Evolutionary conservation across 2,888 invertebrate genomes (phyloP), one percentile per base, ranked within the genome.

Genomic region (Barypeithes pellucidus): DNA sequence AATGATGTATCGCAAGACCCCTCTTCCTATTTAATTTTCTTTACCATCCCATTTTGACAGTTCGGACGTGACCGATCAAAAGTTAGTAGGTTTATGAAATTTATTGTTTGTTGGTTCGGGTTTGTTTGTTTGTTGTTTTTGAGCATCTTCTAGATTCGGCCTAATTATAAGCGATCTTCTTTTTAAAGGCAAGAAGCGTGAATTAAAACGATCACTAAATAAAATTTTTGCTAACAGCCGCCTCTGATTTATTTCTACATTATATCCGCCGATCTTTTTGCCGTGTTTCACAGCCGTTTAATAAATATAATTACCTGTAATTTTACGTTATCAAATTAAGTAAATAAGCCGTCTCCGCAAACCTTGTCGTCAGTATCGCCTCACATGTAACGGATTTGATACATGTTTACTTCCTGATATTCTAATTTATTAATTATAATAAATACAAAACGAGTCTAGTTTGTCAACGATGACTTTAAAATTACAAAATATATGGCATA

Each of bases 261-360:
- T 29, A 54, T 45, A 45, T 9, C 22, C 2, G 5, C 5, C n/a
- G n/a, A n/a, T 52, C 18, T 29, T 52, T 57, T 36, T 11, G 24
- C 9, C 52, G 29, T 54, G 52, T 54, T 54, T 54, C 24, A 14
- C 29, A 54, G 54, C 54, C 54, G 33, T 57, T 57, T 57, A 33
- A 16, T 33, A 54, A 18, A 57, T 33, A 57, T 33, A 57, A 57
- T 57, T 57, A 33, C 33, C 22, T 36, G 16, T 18, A 57, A 57
- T 57, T 14, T 33, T 18, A 33, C 11, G 9, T 57, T 33, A 33
- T 57, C 54, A 57, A 29, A 57, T 33, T 33, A 50, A 57, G 33
- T 18, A 33, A 57, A 57, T 33, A 57, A 11, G n/a, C 33, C 16
- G 33, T 57, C 54, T 33, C 16, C 54, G 33, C n/a, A 33, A 54